phyloP scores from a whole-genome alignment of 2,797 vertebrate genomes.

The Anniella stebbinsi region DNA sequence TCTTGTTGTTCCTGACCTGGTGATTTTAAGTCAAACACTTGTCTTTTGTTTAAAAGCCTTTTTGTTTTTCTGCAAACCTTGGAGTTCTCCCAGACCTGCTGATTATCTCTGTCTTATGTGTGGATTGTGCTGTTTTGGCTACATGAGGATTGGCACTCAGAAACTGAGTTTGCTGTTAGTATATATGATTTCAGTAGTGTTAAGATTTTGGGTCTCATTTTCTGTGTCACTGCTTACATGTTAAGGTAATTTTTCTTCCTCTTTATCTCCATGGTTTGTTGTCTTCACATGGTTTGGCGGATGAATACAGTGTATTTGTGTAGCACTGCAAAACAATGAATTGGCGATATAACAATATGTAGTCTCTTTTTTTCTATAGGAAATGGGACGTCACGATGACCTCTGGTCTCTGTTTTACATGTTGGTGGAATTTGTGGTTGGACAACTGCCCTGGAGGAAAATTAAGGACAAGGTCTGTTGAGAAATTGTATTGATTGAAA shows the following conservation, averaged over 20 bases:
- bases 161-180: background rate
- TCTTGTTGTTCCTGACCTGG: background rate
- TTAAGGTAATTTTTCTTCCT: background rate
- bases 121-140: background rate
- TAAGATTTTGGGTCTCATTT: background rate
- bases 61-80: background rate
- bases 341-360: conserved; percentile 49
- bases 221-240: background rate
- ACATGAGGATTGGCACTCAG: background rate
- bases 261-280: background rate
- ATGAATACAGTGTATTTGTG: background rate
- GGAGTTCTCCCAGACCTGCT: background rate
- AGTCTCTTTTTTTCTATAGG: conserved; percentile 80
- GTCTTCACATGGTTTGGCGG: background rate
- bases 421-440: conserved; percentile 97
- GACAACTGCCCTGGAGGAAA: conserved; percentile 98
- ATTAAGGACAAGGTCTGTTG: conserved; percentile 96
- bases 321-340: background rate
- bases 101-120: background rate
- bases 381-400: conserved; percentile 98
- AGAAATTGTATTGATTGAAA: conserved; percentile 29
- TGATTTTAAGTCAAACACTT: background rate
- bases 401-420: conserved; percentile 99
- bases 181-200: background rate
- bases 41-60: background rate